Base-by-base conservation (phyloP, 1,140 invertebrate species). In the Nasonia giraulti region DNA sequence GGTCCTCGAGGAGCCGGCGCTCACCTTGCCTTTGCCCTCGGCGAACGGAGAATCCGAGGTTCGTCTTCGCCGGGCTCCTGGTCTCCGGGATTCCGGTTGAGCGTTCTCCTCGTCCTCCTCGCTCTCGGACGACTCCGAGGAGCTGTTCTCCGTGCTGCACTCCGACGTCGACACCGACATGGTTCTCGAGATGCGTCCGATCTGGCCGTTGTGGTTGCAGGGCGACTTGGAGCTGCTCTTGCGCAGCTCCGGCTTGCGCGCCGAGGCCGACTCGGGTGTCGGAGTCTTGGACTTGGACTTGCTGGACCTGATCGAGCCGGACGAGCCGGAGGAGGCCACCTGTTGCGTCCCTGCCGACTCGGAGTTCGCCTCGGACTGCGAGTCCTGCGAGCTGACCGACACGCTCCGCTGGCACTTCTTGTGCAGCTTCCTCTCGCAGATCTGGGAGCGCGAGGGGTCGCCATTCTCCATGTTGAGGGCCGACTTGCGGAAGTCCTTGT, bases 401-500 rank as follows among this genome's bases (percentile, higher is more conserved):
- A 88, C 74, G 47, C 88, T 92, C n/a, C 90, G 89, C 40, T 89
- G 90, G 75, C 37, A 87, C 68, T 91, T 92, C 73, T 92, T 91
- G 50, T 87, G 68, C 0, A 50, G 74, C 20, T 87, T 87, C 40
- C 86, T 89, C 62, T 89, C 89, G 44, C 87, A 77, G 12, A 89
- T 88, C 79, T 92, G 90, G 3, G 91, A 92, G 12, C 89, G 86
- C 20, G 88, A 89, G 0, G 89, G 87, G n/a, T 92, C 91, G 2
- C 90, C 91, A 77, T 91, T 92, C 74, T 95, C 95, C 94, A 96
- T 96, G 89, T 96, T 97, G 11, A 96, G 90, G 0, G 95, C 94
- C 0, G 96, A 96, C 90, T 97, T 96, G 14, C 96, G 93, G 88
- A 96, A 96, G 89, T 96, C 96, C 91, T 96, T 96, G 89, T 96